Evolutionary conservation across 2,797 vertebrate species (phyloP).

Genomic region (Phoxinus dragarum): DNA sequence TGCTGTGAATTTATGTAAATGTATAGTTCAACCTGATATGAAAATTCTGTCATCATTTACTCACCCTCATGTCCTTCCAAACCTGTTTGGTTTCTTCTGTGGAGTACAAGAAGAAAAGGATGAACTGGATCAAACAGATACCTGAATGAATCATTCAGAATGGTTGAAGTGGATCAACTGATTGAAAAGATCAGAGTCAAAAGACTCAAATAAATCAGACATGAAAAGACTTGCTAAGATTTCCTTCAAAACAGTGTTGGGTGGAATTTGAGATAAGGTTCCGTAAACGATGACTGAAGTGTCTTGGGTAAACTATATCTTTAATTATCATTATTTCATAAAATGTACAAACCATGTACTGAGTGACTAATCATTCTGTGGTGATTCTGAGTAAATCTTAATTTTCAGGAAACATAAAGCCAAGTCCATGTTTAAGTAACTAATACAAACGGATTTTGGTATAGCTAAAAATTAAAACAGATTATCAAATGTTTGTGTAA

Average conservation of each 20-base stretch:
- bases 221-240: not conserved
- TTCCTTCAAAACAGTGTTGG: not conserved
- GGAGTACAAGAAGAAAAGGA: not conserved
- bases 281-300: not conserved
- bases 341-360: not conserved
- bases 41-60: not conserved
- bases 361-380: constrained; percentile 3
- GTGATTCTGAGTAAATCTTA: constrained; percentile 8
- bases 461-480: not conserved
- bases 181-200: not conserved
- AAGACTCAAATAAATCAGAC: not conserved
- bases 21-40: not conserved
- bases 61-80: not conserved
- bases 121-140: not conserved
- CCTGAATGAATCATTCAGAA: not conserved
- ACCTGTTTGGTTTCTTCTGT: not conserved
- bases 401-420: constrained; percentile 3
- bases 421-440: not conserved
- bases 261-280: not conserved
- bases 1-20: not conserved
- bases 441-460: not conserved
- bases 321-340: constrained; percentile 13
- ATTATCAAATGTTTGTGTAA: constrained; percentile 2
- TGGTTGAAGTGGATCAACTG: not conserved
- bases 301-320: not conserved